phyloP scores from a whole-genome alignment of 2,888 invertebrate genomes.

The Heliconius erato region DNA sequence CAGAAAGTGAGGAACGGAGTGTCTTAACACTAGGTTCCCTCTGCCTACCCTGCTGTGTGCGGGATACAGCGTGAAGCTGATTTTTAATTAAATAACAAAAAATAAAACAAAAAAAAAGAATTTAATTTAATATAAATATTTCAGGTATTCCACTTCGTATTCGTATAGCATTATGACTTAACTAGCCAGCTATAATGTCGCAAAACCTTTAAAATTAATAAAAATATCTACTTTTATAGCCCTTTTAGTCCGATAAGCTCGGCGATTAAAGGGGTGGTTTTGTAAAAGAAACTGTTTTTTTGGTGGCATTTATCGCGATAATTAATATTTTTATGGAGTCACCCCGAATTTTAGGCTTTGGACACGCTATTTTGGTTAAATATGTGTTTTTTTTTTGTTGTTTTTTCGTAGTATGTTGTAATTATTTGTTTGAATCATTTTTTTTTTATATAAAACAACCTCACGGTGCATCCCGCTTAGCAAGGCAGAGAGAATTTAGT shows the following conservation, averaged over 20 bases:
- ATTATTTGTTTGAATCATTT: neutral
- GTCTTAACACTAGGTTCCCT: too few relatives aligned
- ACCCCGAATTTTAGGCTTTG: conserved; percentile 27
- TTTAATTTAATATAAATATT: neutral
- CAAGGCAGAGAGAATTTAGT: neutral
- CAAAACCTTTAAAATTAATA: conserved; percentile 49
- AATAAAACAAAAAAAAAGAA: neutral
- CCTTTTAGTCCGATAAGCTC: conserved; percentile 48
- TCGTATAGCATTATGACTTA: conserved; percentile 31
- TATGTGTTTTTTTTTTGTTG: neutral
- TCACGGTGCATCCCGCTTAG: neutral
- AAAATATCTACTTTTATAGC: conserved; percentile 47
- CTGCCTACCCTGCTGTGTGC: too few relatives aligned
- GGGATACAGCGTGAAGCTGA: too few relatives aligned
- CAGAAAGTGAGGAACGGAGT: too few relatives aligned
- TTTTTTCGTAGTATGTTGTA: neutral
- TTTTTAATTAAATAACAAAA: neutral
- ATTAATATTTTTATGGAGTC: conserved; percentile 76
- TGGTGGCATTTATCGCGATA: conserved; percentile 70
- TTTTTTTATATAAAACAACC: neutral
- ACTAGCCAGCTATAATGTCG: conserved; percentile 41
- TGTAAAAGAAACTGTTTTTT: conserved; percentile 60
- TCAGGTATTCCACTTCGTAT: neutral
- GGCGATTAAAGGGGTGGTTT: conserved; percentile 53
- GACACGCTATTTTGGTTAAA: neutral